These are phyloP conservation scores for Megaceryle maxima DNA, from an alignment of 2,113 vertebrate species.

Conservation along the genomic window DNA sequence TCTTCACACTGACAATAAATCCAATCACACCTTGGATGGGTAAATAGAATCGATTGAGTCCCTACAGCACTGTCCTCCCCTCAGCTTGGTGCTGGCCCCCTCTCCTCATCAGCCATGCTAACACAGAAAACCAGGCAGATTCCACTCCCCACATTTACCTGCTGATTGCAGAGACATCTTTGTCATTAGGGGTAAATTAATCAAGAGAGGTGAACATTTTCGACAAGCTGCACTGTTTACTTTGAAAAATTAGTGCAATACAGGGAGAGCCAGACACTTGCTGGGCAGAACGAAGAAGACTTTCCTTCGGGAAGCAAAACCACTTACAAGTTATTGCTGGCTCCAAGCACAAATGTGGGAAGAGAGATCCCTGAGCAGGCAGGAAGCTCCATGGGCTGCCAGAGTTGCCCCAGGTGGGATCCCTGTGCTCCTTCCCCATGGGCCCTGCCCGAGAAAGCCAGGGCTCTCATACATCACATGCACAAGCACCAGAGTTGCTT, in stretches of 20 bases:
- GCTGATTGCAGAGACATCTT: conserved; percentile 46
- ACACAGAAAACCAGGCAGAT: not conserved
- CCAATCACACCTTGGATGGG: conserved; percentile 80
- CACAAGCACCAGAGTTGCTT: not conserved
- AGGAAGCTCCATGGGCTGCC: not conserved
- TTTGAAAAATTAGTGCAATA: not conserved
- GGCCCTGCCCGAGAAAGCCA: not conserved
- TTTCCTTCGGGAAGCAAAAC: not conserved
- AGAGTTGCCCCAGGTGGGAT: not conserved
- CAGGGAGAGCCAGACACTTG: not conserved
- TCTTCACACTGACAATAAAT: conserved; percentile 81
- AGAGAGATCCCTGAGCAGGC: not conserved
- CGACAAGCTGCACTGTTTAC: conserved; percentile 33
- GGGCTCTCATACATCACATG: accelerated
- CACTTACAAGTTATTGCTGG: not conserved
- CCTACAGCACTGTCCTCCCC: not conserved
- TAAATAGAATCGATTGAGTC: conserved; percentile 79
- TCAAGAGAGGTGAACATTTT: conserved; percentile 33
- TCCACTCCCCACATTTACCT: conserved; percentile 21
- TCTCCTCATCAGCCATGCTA: conserved; percentile 33
- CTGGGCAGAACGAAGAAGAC: not conserved
- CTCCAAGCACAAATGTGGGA: not conserved
- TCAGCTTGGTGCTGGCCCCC: not conserved
- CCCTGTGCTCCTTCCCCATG: not conserved
- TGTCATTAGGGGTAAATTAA: conserved; percentile 69